These are phyloP conservation scores for Lepidonotus clava DNA, from an alignment of 2,888 invertebrate species.

Conservation along the genomic window DNA sequence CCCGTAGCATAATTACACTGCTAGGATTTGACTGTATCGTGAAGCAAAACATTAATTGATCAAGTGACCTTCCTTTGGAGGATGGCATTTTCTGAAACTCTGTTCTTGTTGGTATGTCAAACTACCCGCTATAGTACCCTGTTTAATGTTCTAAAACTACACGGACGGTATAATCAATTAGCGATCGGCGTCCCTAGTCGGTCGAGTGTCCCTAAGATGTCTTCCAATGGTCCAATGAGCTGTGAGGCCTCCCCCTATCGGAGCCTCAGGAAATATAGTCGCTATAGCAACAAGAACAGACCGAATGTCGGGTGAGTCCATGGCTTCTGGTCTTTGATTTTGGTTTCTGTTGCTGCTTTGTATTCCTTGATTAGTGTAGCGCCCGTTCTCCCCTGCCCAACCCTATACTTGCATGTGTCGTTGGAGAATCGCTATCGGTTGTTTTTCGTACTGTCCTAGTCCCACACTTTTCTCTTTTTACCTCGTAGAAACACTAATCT, in stretches of 20 bases:
- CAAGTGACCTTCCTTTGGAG: too few relatives aligned
- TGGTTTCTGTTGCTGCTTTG: conserved; percentile 52
- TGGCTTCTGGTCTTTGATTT: conserved; percentile 47
- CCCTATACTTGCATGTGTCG: conserved; percentile 10
- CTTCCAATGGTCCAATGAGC: conserved; percentile 28
- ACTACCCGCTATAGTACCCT: background rate
- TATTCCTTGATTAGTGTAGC: background rate
- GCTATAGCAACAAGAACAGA: conserved; percentile 55
- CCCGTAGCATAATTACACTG: too few relatives aligned
- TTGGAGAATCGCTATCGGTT: conserved; percentile 18
- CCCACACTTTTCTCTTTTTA: conserved; percentile 1
- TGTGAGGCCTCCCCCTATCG: conserved; percentile 24
- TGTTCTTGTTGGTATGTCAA: conserved; percentile 44
- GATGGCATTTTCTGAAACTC: too few relatives aligned
- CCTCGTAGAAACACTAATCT: conserved; percentile 20
- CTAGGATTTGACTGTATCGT: too few relatives aligned
- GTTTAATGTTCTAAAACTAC: conserved; percentile 16
- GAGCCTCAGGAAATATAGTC: conserved; percentile 43
- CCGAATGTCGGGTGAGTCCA: conserved; percentile 54
- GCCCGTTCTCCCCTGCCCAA: background rate
- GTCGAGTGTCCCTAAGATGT: background rate
- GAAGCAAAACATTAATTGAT: too few relatives aligned
- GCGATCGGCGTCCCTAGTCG: background rate
- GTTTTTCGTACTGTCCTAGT: background rate
- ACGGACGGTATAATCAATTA: background rate